Evolutionary conservation across 2,797 vertebrate genomes (phyloP).

Genomic region (Esox lucius): DNA sequence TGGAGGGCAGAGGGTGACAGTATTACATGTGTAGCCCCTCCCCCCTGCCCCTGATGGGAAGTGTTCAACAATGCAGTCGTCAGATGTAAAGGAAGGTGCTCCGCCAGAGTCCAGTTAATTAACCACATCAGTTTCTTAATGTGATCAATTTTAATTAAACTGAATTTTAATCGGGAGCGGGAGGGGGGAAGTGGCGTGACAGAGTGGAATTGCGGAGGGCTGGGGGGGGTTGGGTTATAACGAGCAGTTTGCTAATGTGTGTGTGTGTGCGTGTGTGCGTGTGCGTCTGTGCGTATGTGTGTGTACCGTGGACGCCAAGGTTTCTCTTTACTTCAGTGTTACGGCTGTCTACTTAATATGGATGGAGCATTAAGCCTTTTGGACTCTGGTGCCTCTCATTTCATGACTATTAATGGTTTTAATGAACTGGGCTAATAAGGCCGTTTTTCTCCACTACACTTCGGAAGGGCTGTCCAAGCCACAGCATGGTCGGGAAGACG

Average conservation of each 20-base stretch:
- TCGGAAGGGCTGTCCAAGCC: slow-evolving; percentile 80
- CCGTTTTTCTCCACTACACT: slow-evolving; percentile 91
- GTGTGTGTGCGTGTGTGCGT: not conserved
- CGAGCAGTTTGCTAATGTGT: slow-evolving; percentile 77
- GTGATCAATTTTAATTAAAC: slow-evolving; percentile 99
- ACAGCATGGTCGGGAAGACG: slow-evolving; percentile 59
- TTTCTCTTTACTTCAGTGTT: slow-evolving; percentile 88
- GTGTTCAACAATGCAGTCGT: slow-evolving; percentile 82
- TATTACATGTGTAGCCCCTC: slow-evolving; percentile 61
- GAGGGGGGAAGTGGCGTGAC: slow-evolving; percentile 61
- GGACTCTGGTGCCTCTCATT: slow-evolving; percentile 98
- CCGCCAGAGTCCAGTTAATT: slow-evolving; percentile 94
- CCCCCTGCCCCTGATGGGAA: slow-evolving; percentile 71
- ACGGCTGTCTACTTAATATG: slow-evolving; percentile 98
- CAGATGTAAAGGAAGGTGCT: slow-evolving; percentile 84
- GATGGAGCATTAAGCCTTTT: slow-evolving; percentile 98
- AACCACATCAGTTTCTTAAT: slow-evolving; percentile 99
- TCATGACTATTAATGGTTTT: slow-evolving; percentile 99
- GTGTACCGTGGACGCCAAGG: slow-evolving; percentile 29
- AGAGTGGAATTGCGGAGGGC: slow-evolving; percentile 10
- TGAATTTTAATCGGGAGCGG: slow-evolving; percentile 92
- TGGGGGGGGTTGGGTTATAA: slow-evolving; percentile 80
- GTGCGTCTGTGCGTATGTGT: not conserved
- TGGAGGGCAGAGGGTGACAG: slow-evolving; percentile 61
- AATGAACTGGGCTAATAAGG: slow-evolving; percentile 99